A percentile compares a stretch with the other conserved stretches of the same genome.
phyloP scores from a whole-genome alignment of 2,113 vertebrate species.

The Sinocyclocheilus anshuiensis region DNA sequence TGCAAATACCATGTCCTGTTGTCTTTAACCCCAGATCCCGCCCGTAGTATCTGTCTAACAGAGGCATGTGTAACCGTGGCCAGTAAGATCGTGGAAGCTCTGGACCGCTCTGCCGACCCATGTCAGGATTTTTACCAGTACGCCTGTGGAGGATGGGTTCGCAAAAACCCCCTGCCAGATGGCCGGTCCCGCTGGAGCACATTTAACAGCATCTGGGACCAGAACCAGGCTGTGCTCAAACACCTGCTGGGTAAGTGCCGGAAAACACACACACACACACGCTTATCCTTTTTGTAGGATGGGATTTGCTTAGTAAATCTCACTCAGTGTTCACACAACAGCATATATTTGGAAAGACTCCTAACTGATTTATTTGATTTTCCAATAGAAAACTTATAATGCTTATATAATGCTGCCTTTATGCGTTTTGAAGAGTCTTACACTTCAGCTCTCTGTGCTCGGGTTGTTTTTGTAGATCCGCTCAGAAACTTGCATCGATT shows the following conservation, averaged over 20 bases:
- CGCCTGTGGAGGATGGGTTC: conserved; percentile 94
- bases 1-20: background rate
- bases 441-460: background rate
- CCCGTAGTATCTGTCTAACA: conserved; percentile 84
- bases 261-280: background rate
- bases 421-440: background rate
- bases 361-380: conserved; percentile 21
- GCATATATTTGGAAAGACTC: background rate
- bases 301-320: conserved; percentile 18
- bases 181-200: conserved; percentile 96
- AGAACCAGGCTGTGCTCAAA: conserved; percentile 96
- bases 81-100: conserved; percentile 90
- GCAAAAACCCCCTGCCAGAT: conserved; percentile 90
- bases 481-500: conserved; percentile 13
- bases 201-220: conserved; percentile 97
- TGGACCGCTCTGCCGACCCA: conserved; percentile 84
- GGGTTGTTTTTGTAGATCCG: background rate
- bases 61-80: conserved; percentile 90
- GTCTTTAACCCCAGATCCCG: conserved; percentile 72
- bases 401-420: too few relatives aligned
- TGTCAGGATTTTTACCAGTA: conserved; percentile 98
- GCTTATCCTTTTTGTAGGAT: background rate
- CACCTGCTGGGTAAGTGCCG: conserved; percentile 87
- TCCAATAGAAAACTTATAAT: background rate
- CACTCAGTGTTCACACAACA: background rate